phyloP scores from a whole-genome alignment of 1,140 invertebrate species.

The Dreissena polymorpha region DNA sequence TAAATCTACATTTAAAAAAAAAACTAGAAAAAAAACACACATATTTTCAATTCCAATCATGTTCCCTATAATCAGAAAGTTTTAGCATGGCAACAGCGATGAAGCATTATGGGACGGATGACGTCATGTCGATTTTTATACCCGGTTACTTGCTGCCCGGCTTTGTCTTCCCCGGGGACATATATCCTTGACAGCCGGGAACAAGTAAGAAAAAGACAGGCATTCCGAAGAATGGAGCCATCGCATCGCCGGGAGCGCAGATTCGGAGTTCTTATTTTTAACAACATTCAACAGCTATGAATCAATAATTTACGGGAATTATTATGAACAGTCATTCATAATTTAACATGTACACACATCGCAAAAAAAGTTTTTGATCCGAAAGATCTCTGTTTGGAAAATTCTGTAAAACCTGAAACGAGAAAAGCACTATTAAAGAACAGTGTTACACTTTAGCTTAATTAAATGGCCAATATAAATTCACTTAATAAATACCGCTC shows the following conservation, averaged over 20 bases:
- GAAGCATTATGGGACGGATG: slow-evolving; percentile 35
- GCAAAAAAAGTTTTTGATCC: slow-evolving; percentile 55
- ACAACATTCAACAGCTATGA: slow-evolving; percentile 1
- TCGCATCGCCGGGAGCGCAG: neutral
- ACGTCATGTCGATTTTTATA: slow-evolving; percentile 6
- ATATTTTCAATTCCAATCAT: slow-evolving; percentile 14
- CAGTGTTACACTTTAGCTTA: neutral
- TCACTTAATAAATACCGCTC: too few relatives aligned
- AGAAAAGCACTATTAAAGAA: slow-evolving; percentile 17
- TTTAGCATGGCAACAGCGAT: slow-evolving; percentile 38
- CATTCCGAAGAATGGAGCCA: slow-evolving; percentile 1
- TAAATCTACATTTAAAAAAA: neutral
- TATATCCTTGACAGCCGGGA: neutral
- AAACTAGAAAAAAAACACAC: slow-evolving; percentile 24
- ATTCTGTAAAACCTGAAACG: slow-evolving; percentile 43
- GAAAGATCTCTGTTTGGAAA: slow-evolving; percentile 46
- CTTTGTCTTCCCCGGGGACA: neutral
- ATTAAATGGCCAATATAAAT: too few relatives aligned
- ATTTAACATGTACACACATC: slow-evolving; percentile 53
- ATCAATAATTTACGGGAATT: slow-evolving; percentile 15
- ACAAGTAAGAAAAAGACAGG: too few relatives aligned
- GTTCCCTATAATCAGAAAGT: slow-evolving; percentile 13
- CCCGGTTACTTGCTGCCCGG: slow-evolving; percentile 9
- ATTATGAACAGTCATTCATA: slow-evolving; percentile 41
- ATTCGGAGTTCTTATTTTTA: neutral